Base-by-base conservation (phyloP, 2,797 vertebrate genomes). In the Chaetophractus vellerosus region DNA sequence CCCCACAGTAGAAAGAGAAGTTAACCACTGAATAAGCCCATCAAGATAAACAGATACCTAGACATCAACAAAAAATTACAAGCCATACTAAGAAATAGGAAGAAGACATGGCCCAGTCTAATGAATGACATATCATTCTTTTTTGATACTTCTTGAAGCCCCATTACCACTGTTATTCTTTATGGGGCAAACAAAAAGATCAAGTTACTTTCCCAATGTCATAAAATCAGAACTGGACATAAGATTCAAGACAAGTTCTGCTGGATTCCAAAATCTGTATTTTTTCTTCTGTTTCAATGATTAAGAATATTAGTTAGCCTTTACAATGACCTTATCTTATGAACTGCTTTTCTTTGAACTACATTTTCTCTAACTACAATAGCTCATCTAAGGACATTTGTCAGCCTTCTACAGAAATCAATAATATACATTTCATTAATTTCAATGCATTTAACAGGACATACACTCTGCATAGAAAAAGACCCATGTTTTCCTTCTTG, bases 131-230 rank as follows among this genome's bases (percentile, higher is more conserved):
- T 45, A 31, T 63, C 50, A 9, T 1, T 45, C 14, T 48, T 19
- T 59, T 86, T 74, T 41, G 6, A 36, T 31, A n/a, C 11, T 64
- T 86, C 19, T 18, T 26, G 2, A 64, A 80, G 61, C 24, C 48
- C 15, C 23, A 41, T 50, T 24, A 75, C 0, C 59, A 36, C 3
- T 15, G 14, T 57, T 11, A 63, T 78, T 71, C 64, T 15, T 41
- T 48, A 71, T 68, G 31, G 6, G 15, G 1, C 0, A 61, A 10
- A 14, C 14, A n/a, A 2, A 55, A 26, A 79, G 1, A 0, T 66
- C 10, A 71, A 64, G 50, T 14, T 31, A 31, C 41, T 57, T 66
- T 80, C 18, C 12, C 52, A 92, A 5, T 66, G 15, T 23, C 33
- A 36, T 26, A 80, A 75, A 74, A 63, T 45, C 24, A 57, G 68